Evolutionary conservation across 64 coral and sea anemone species (phyloP), one percentile per base, ranked within the genome.

Genomic region (Stichodactyla mertensii): DNA sequence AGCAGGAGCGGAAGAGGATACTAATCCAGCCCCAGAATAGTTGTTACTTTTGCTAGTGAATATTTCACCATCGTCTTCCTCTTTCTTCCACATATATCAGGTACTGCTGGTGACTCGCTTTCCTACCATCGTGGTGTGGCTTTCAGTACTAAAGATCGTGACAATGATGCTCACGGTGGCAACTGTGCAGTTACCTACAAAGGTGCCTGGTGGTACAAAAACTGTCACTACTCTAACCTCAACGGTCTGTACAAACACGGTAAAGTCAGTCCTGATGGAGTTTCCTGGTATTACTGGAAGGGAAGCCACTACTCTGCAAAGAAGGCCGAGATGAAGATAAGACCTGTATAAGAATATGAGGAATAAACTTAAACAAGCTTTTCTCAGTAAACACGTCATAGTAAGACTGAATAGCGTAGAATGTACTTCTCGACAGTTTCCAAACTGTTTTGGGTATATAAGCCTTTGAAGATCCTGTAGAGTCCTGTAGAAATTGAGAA

Each of bases 241-340:
- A 81, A 81, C 78, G 78, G 78, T 20, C 36, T 51, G 78, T 81
- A 81, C 78, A 11, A 55, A 11, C 78, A 81, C 20, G 78, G 78
- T 4, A 51, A 51, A 55, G n/a, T 27, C 53, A 81, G 6, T 81
- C 23, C 78, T 52, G 78, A 81, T 55, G 78, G 78, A 51, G 19
- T 81, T 16, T 27, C 22, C 78, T 81, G 78, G 78, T 18, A 51
- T 16, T 6, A 8, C 4, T 81, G 36, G 36, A 81, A 55, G 16
- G 28, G 78, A 51, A 8, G 26, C 28, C 10, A 81, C 31, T 81
- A 81, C 78, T 81, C 78, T 16, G 36, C 53, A 10, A 81, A 81
- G 53, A 52, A 10, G 16, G 78, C 53, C 13, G 36, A 55, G 36
- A 81, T 81, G 78, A 81, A 52, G 28, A 81, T 81, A 52, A 81